phyloP scores from a whole-genome alignment of 2,797 vertebrate species.

The Mycteria americana region DNA sequence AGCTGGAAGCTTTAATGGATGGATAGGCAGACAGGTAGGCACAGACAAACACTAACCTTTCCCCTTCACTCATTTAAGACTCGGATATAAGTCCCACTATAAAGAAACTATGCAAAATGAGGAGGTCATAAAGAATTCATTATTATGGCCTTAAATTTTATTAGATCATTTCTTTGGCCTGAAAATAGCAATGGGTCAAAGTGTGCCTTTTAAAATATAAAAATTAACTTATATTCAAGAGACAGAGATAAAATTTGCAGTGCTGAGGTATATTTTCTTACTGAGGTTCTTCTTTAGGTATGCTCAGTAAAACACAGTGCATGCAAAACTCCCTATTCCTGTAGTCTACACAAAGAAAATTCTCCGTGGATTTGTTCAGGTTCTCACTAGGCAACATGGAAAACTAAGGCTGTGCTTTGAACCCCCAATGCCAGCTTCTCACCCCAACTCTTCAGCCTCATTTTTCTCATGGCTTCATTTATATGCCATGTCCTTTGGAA shows the following conservation, averaged over 20 bases:
- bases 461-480: neutral
- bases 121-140: slow-evolving; percentile 20
- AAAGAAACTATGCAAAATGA: slow-evolving; percentile 11
- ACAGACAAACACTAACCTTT: neutral
- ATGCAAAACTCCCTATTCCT: neutral
- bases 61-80: neutral
- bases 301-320: neutral
- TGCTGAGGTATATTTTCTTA: neutral
- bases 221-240: neutral
- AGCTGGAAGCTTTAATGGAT: neutral
- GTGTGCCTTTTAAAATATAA: neutral
- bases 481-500: neutral
- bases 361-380: neutral
- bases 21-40: neutral
- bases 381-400: neutral
- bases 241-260: neutral
- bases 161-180: slow-evolving; percentile 29
- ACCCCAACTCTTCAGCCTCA: neutral
- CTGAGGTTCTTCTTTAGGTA: neutral
- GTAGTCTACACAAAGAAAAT: neutral
- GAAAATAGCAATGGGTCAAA: slow-evolving; percentile 28
- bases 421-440: neutral
- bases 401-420: neutral
- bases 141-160: slow-evolving; percentile 8
- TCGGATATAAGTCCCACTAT: neutral